A percentile compares a stretch with the other conserved stretches of the same genome.
These are phyloP conservation scores for Archips xylosteana DNA, from an alignment of 2,888 invertebrate species.

Conservation along the genomic window DNA sequence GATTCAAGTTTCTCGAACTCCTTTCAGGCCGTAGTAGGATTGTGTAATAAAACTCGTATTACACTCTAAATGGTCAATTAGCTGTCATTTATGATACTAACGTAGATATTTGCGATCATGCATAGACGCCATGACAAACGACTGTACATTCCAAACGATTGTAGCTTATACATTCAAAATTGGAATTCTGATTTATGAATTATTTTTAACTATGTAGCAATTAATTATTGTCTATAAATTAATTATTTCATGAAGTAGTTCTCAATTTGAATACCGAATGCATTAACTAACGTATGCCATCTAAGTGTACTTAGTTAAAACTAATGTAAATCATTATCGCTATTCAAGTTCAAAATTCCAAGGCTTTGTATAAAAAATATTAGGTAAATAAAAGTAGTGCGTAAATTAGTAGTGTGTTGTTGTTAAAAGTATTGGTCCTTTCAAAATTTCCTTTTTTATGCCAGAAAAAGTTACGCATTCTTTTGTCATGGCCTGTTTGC, in stretches of 20 bases:
- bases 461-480: not conserved
- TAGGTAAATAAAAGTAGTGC: not conserved
- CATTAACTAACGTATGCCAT: not conserved
- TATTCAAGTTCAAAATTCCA: not conserved
- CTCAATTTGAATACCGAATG: not conserved
- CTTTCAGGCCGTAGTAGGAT: constrained; percentile 5
- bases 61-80: not conserved
- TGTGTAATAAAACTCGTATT: not conserved
- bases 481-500: not conserved
- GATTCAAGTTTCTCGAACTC: constrained; percentile 5
- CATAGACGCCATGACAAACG: constrained; percentile 6
- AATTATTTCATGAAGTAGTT: not conserved
- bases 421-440: not conserved
- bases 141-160: constrained; percentile 9
- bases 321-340: not conserved
- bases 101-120: constrained; percentile 10
- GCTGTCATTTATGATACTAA: constrained; percentile 4
- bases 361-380: not conserved
- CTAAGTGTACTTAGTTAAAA: not conserved
- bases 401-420: not conserved
- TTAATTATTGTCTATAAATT: not conserved
- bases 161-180: not conserved
- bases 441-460: not conserved
- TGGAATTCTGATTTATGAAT: not conserved
- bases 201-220: not conserved